phyloP scores from a whole-genome alignment of 2,888 invertebrate species.

The Eueremaeus valkanovi region DNA sequence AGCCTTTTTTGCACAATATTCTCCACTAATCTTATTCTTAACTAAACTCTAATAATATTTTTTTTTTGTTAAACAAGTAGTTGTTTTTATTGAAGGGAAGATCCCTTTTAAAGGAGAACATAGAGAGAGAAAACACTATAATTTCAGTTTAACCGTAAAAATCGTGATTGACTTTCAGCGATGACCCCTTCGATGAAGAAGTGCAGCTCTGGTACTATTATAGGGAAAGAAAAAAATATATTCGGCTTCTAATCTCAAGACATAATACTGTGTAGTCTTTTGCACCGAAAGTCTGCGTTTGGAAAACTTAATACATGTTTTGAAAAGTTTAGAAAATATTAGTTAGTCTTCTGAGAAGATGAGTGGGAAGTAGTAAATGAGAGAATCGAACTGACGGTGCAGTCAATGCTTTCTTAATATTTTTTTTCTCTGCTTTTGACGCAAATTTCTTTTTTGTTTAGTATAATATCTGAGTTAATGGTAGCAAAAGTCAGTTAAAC shows the following conservation, averaged over 20 bases:
- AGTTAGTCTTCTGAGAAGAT: too few relatives aligned
- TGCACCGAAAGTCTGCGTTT: too few relatives aligned
- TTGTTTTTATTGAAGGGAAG: slow-evolving; percentile 14
- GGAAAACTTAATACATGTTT: too few relatives aligned
- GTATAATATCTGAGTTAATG: not conserved
- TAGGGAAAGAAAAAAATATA: too few relatives aligned
- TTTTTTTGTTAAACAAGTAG: slow-evolving; percentile 8
- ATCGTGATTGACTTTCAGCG: slow-evolving; percentile 11
- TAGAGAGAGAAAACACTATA: not conserved
- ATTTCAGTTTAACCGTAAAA: slow-evolving; percentile 24
- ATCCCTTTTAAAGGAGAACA: slow-evolving; percentile 5
- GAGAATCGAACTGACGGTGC: not conserved
- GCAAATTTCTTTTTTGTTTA: not conserved
- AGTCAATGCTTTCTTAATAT: not conserved
- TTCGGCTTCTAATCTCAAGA: too few relatives aligned
- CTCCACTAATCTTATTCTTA: not conserved
- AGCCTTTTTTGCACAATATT: not conserved
- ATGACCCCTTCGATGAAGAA: not conserved
- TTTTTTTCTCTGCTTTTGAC: not conserved
- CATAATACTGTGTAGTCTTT: too few relatives aligned
- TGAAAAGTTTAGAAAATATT: too few relatives aligned
- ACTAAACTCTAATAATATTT: too few relatives aligned
- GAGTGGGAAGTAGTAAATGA: slow-evolving; percentile 16
- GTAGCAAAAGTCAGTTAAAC: slow-evolving; percentile 13
- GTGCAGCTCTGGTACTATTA: too few relatives aligned